Conservation (phyloP, 2,888 invertebrate species). For the Rhorus exstirpatorius region DNA sequence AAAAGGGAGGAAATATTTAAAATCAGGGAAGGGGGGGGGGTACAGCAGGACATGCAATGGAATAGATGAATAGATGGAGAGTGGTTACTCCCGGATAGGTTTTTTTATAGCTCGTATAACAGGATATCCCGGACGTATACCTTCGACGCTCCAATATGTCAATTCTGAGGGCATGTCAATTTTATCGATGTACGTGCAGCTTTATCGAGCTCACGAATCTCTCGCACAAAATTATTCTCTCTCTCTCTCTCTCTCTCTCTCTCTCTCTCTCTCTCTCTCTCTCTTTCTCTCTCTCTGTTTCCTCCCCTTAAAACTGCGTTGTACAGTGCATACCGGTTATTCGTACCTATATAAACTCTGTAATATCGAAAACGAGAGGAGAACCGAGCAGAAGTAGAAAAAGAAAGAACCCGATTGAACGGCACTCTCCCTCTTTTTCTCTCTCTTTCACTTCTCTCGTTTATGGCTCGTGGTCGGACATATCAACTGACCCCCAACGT, state of each 20-base stretch:
- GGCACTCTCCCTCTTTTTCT: neutral
- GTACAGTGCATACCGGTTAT: slow-evolving; percentile 33
- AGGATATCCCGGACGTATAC: slow-evolving; percentile 61
- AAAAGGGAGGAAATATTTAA: no score
- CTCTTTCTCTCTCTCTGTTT: neutral
- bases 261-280: slow-evolving; percentile 1
- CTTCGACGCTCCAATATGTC: slow-evolving; percentile 62
- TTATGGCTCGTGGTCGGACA: slow-evolving; percentile 45
- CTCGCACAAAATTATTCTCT: slow-evolving; percentile 3
- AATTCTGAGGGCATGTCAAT: slow-evolving; percentile 52
- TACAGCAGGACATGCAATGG: neutral
- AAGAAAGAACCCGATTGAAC: slow-evolving; percentile 25
- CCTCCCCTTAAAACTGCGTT: slow-evolving; percentile 13
- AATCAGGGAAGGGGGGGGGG: neutral
- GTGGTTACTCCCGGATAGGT: slow-evolving; percentile 42
- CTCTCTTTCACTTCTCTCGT: slow-evolving; percentile 28
- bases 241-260: neutral
- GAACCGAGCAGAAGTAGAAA: slow-evolving; percentile 22
- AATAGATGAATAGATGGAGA: slow-evolving; percentile 17
- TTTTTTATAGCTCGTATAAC: slow-evolving; percentile 64
- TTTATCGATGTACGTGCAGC: slow-evolving; percentile 39
- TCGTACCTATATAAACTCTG: slow-evolving; percentile 27
- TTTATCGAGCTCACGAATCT: slow-evolving; percentile 27
- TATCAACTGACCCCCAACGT: slow-evolving; percentile 56
- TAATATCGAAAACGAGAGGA: slow-evolving; percentile 30